A percentile compares a stretch with the other conserved stretches of the same genome.
These are phyloP conservation scores for Pardosa pseudoannulata DNA, from an alignment of 2,888 invertebrate genomes.

Conservation along the genomic window DNA sequence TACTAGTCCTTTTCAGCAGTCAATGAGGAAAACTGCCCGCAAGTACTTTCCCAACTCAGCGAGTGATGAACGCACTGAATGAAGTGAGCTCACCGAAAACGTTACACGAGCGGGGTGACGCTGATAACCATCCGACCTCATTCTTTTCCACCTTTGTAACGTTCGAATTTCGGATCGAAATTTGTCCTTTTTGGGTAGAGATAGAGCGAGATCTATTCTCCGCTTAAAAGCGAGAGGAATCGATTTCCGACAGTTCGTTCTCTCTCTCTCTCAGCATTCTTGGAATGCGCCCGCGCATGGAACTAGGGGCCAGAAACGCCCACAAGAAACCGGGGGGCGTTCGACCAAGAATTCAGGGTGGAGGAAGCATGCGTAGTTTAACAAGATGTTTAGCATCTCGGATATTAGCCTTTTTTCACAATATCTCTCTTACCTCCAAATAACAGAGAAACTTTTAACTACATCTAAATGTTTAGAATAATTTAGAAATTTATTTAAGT, in stretches of 20 bases:
- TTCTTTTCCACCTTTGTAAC: neutral
- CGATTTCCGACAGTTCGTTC: neutral
- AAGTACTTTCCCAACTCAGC: no score
- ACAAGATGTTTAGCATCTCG: neutral
- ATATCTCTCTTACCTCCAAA: no score
- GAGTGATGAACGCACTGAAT: no score
- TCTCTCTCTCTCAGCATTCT: neutral
- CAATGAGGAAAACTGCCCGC: no score
- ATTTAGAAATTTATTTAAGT: no score
- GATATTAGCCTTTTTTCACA: no score
- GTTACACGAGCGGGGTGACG: no score
- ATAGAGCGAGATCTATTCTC: neutral
- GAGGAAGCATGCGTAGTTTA: neutral
- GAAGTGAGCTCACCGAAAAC: no score
- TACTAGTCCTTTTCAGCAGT: no score
- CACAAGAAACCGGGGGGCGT: neutral
- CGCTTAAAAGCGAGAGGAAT: neutral
- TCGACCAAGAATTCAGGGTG: neutral
- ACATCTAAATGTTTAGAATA: no score
- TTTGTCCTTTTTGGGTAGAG: neutral
- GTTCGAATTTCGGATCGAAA: neutral
- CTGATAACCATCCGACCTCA: neutral
- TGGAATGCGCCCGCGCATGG: constrained; percentile 15
- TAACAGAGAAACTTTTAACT: no score
- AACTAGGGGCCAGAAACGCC: neutral